These are phyloP conservation scores for Falcaria lacertinaria DNA, from an alignment of 2,888 invertebrate species.

Conservation along the genomic window DNA sequence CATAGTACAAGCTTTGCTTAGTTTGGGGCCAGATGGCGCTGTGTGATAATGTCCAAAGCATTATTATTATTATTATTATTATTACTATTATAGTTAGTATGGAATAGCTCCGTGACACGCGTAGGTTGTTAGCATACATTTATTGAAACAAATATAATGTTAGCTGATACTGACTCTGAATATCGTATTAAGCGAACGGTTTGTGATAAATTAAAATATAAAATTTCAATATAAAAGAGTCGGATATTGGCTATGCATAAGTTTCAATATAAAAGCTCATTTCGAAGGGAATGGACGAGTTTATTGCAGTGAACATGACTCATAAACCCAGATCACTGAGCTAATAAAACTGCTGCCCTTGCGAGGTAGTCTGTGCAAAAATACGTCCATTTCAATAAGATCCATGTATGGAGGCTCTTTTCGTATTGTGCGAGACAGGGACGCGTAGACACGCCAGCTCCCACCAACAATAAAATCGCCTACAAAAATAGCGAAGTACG, in stretches of 20 bases:
- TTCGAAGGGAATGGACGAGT: constrained; percentile 37
- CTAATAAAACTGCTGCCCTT: constrained; percentile 55
- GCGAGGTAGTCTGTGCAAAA: constrained; percentile 36
- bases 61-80: too few relatives aligned
- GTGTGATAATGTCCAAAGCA: too few relatives aligned
- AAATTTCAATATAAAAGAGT: constrained; percentile 24
- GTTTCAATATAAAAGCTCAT: constrained; percentile 44
- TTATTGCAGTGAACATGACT: constrained; percentile 57
- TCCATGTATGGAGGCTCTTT: constrained; percentile 43
- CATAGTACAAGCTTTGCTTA: too few relatives aligned
- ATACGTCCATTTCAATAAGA: constrained; percentile 44
- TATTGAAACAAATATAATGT: too few relatives aligned
- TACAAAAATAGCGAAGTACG: constrained; percentile 36
- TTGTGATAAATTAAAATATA: constrained; percentile 18
- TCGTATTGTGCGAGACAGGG: constrained; percentile 9
- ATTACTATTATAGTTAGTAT: too few relatives aligned
- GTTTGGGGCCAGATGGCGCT: too few relatives aligned
- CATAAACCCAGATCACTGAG: constrained; percentile 60
- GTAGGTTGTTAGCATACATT: too few relatives aligned
- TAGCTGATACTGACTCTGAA: too few relatives aligned
- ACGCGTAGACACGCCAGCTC: constrained; percentile 5
- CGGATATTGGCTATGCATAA: constrained; percentile 40
- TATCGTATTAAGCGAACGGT: constrained; percentile 5
- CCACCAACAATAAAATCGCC: constrained; percentile 47
- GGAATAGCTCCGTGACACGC: too few relatives aligned